These are phyloP conservation scores for Oxyruncus cristatus DNA, from an alignment of 2,113 vertebrate species.

Conservation along the genomic window DNA sequence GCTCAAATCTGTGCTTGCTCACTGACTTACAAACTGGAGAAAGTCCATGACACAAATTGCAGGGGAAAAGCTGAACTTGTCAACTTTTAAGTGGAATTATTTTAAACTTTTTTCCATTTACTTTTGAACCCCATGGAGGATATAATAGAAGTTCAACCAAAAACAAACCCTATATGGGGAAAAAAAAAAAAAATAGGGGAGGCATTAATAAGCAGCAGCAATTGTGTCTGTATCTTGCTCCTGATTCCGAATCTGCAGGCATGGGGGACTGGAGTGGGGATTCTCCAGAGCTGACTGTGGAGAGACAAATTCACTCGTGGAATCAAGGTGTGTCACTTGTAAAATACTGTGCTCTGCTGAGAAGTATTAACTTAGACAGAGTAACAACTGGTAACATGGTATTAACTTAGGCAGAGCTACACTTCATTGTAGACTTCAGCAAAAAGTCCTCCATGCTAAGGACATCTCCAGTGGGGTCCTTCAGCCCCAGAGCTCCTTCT, in stretches of 20 bases:
- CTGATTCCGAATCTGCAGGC: not conserved
- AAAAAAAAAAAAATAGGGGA: not conserved
- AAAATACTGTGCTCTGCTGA: not conserved
- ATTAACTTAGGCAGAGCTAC: not conserved
- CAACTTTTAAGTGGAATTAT: not conserved
- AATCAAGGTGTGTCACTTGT: not conserved
- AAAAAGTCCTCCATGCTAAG: not conserved
- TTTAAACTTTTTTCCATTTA: not conserved
- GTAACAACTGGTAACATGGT: not conserved
- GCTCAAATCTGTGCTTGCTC: not conserved
- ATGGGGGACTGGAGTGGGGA: not conserved
- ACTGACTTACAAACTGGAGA: not conserved
- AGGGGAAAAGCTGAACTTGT: not conserved
- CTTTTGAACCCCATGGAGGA: not conserved
- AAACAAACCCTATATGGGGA: not conserved
- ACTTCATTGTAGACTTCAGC: not conserved
- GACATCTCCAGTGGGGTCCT: not conserved
- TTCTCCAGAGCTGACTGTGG: not conserved
- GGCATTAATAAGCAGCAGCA: not conserved
- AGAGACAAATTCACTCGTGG: not conserved
- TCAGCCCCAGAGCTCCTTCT: not conserved
- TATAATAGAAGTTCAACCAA: not conserved
- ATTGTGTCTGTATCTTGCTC: not conserved
- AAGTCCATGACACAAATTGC: not conserved
- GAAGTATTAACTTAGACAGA: not conserved